phyloP scores from a whole-genome alignment of 2,797 vertebrate species.

The Acrossocheilus fasciatus region DNA sequence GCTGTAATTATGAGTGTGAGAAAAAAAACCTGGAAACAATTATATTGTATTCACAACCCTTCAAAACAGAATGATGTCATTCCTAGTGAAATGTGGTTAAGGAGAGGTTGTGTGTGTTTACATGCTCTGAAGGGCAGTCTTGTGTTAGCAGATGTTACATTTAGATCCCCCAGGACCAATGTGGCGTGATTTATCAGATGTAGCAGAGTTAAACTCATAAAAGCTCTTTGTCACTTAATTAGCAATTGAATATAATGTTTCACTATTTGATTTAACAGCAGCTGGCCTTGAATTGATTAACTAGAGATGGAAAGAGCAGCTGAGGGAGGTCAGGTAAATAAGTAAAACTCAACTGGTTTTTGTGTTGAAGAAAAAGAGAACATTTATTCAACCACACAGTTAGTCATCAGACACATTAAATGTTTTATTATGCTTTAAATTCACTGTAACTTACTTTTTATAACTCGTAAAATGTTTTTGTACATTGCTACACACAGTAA shows the following conservation, averaged over 20 bases:
- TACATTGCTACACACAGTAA: not conserved
- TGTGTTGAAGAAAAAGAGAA: not conserved
- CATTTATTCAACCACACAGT: not conserved
- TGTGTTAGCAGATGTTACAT: not conserved
- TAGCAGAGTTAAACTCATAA: not conserved
- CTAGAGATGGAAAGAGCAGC: not conserved
- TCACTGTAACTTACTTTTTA: not conserved
- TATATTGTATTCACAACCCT: not conserved
- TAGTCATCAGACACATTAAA: not conserved
- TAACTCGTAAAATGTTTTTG: not conserved
- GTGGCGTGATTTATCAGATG: not conserved
- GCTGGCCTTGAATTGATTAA: not conserved
- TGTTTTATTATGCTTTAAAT: not conserved
- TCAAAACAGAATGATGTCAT: conserved; percentile 13
- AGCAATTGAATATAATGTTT: not conserved
- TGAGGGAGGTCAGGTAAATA: not conserved
- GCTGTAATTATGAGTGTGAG: not conserved
- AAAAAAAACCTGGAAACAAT: not conserved
- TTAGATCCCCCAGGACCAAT: not conserved
- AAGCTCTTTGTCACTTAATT: not conserved
- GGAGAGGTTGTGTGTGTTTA: not conserved
- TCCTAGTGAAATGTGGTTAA: not conserved
- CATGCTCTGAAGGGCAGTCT: not conserved
- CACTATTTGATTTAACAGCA: not conserved
- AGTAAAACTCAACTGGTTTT: not conserved